These are phyloP conservation scores for Emmelina monodactyla DNA, from an alignment of 2,888 invertebrate genomes.

Conservation along the genomic window DNA sequence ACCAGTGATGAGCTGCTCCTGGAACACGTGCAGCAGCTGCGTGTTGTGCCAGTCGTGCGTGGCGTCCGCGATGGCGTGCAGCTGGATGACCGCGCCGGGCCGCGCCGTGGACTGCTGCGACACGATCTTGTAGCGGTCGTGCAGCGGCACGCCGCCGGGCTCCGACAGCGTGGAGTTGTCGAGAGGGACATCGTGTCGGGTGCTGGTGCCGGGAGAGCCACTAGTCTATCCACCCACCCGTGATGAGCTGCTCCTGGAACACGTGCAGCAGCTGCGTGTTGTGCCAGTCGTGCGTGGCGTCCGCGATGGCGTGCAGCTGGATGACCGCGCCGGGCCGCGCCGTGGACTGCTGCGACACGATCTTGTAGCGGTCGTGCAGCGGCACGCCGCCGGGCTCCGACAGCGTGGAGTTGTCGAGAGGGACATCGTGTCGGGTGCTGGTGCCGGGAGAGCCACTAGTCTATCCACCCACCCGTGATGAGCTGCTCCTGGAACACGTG, in stretches of 20 bases:
- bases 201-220: too few species aligned
- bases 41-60: slow-evolving; percentile 97
- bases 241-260: slow-evolving; percentile 94
- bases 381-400: slow-evolving; percentile 68
- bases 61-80: slow-evolving; percentile 93
- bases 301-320: slow-evolving; percentile 91
- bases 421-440: slow-evolving; percentile 82
- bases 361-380: slow-evolving; percentile 85
- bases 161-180: slow-evolving; percentile 76
- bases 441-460: too few species aligned
- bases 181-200: slow-evolving; percentile 83
- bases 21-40: slow-evolving; percentile 95
- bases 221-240: too few species aligned
- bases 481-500: slow-evolving; percentile 98
- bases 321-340: slow-evolving; percentile 99
- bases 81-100: slow-evolving; percentile 98
- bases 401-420: slow-evolving; percentile 78
- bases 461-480: slow-evolving; percentile 84
- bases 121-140: slow-evolving; percentile 90
- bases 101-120: slow-evolving; percentile 98
- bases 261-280: slow-evolving; percentile 96
- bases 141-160: slow-evolving; percentile 66
- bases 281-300: slow-evolving; percentile 95
- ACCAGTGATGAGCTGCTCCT: slow-evolving; percentile 91
- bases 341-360: slow-evolving; percentile 97